Evolutionary conservation across 2,797 vertebrate species (phyloP).

Genomic region (Molossus alvarezi): DNA sequence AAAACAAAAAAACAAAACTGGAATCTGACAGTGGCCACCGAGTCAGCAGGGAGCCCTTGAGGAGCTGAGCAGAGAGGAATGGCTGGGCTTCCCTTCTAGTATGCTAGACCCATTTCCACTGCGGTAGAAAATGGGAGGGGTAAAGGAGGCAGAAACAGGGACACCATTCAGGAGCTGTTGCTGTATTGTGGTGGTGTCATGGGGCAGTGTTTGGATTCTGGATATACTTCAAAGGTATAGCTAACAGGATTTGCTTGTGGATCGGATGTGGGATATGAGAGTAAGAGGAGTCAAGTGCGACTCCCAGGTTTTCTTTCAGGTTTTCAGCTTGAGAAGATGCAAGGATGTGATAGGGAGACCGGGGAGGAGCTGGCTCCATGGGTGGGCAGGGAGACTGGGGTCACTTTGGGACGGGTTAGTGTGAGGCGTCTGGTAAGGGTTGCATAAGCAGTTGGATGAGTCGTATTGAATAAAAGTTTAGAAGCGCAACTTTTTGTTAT

Average conservation of each 20-base stretch:
- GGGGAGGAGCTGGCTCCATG: fast-evolving
- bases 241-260: not conserved
- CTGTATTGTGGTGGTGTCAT: fast-evolving
- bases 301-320: not conserved
- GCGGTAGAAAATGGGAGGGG: no score
- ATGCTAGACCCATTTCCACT: not conserved
- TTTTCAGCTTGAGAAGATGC: not conserved
- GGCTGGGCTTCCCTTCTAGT: not conserved
- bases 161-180: not conserved
- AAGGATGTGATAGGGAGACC: not conserved
- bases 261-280: not conserved
- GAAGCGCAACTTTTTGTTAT: not conserved
- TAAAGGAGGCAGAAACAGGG: not conserved
- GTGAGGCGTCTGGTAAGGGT: not conserved
- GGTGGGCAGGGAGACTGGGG: no score
- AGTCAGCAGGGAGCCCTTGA: not conserved
- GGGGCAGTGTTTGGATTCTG: not conserved
- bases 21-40: not conserved
- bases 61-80: not conserved
- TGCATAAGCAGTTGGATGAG: not conserved
- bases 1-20: not conserved
- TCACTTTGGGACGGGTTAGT: fast-evolving
- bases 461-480: not conserved
- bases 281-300: not conserved
- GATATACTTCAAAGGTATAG: not conserved